Conservation (phyloP, 2,797 vertebrate genomes). For the Otolemur crassicaudatus region DNA sequence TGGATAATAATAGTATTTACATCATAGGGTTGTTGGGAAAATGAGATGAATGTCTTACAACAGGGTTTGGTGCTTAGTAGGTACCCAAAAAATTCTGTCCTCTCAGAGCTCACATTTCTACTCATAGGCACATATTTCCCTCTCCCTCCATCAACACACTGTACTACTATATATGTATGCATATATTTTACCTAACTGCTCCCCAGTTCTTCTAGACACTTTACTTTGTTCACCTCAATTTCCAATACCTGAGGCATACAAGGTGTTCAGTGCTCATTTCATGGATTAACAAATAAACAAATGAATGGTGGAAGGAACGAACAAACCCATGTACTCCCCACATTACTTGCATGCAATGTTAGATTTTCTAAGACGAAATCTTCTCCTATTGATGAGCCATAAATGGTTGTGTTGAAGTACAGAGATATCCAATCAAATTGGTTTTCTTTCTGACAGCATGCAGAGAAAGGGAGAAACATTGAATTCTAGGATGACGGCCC, state of each 20-base stretch:
- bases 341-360: background rate
- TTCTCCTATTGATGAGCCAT: background rate
- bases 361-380: background rate
- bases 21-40: background rate
- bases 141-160: fast-evolving
- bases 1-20: background rate
- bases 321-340: background rate
- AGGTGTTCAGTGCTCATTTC: background rate
- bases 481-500: background rate
- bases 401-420: background rate
- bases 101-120: background rate
- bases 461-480: background rate
- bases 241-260: background rate
- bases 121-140: fast-evolving
- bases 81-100: background rate
- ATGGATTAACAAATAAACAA: background rate
- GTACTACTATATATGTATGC: too few species aligned
- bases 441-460: background rate
- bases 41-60: background rate
- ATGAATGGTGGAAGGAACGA: background rate
- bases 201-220: background rate
- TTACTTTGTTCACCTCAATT: background rate
- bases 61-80: background rate
- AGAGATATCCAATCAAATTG: background rate
- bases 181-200: background rate